These are phyloP conservation scores for Aelia acuminata DNA, from an alignment of 2,888 invertebrate species.

Conservation along the genomic window DNA sequence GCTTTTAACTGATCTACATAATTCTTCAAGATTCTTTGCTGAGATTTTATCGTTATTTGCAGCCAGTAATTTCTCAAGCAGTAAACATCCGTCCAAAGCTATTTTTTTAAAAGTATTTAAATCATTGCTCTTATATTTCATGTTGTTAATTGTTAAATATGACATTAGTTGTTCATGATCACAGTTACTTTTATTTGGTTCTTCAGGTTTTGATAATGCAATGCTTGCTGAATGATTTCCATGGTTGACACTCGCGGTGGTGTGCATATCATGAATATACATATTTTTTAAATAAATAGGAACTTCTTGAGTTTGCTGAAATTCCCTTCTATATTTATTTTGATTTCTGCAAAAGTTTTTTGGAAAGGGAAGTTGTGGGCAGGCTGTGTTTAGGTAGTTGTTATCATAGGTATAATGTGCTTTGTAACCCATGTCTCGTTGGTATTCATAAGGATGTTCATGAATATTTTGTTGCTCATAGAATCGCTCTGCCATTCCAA, in stretches of 20 bases:
- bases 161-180: conserved; percentile 7
- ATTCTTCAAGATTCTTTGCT: conserved; percentile 32
- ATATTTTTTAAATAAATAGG: conserved; percentile 21
- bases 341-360: conserved; percentile 25
- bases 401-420: conserved; percentile 26
- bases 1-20: conserved; percentile 36
- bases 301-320: conserved; percentile 11
- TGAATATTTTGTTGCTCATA: not conserved
- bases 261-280: conserved; percentile 17
- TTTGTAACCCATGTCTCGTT: conserved; percentile 7
- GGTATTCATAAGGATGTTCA: conserved; percentile 36
- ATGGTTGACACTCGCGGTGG: not conserved
- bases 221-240: not conserved
- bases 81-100: conserved; percentile 49
- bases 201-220: conserved; percentile 5
- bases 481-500: not conserved
- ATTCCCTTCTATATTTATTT: conserved; percentile 44
- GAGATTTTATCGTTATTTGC: not conserved
- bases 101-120: conserved; percentile 35
- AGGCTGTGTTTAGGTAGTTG: conserved; percentile 5
- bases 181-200: not conserved
- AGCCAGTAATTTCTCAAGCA: conserved; percentile 45
- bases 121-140: conserved; percentile 40
- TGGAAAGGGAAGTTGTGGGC: not conserved
- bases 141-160: conserved; percentile 16